These are phyloP conservation scores for Poecilia velifera DNA, from an alignment of 2,797 vertebrate species.

Conservation along the genomic window DNA sequence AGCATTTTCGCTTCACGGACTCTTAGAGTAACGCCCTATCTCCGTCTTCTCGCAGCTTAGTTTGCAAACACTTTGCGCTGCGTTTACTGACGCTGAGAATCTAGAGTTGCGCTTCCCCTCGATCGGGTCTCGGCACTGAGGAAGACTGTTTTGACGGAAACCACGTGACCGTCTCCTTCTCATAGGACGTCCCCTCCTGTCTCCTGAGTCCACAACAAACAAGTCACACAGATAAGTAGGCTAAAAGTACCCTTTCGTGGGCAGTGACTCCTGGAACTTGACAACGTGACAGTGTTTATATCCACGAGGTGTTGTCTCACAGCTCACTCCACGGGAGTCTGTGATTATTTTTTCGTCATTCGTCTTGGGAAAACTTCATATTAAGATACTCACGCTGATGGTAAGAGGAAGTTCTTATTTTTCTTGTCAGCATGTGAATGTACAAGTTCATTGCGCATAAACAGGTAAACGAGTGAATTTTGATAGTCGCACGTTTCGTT, in stretches of 20 bases:
- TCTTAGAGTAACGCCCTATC: neutral
- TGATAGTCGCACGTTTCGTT: neutral
- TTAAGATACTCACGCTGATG: slow-evolving; percentile 44
- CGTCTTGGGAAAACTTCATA: neutral
- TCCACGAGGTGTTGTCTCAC: slow-evolving; percentile 18
- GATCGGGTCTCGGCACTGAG: neutral
- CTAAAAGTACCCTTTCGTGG: slow-evolving; percentile 11
- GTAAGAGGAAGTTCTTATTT: slow-evolving; percentile 38
- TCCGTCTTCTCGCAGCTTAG: neutral
- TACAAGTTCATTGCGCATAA: neutral
- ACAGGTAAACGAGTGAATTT: neutral
- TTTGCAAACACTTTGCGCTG: neutral
- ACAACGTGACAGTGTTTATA: slow-evolving; percentile 44
- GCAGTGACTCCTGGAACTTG: slow-evolving; percentile 2
- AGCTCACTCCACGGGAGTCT: neutral
- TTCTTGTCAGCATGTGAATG: neutral
- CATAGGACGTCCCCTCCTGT: slow-evolving; percentile 39
- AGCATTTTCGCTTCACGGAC: neutral
- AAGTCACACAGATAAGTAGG: slow-evolving; percentile 51
- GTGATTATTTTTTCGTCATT: neutral
- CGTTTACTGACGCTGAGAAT: neutral
- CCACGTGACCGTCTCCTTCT: slow-evolving; percentile 61
- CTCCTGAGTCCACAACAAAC: slow-evolving; percentile 64
- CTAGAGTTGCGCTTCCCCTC: neutral
- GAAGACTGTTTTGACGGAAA: slow-evolving; percentile 55